Conservation (phyloP, 2,888 invertebrate species). For the Sminthurinus aureus region DNA sequence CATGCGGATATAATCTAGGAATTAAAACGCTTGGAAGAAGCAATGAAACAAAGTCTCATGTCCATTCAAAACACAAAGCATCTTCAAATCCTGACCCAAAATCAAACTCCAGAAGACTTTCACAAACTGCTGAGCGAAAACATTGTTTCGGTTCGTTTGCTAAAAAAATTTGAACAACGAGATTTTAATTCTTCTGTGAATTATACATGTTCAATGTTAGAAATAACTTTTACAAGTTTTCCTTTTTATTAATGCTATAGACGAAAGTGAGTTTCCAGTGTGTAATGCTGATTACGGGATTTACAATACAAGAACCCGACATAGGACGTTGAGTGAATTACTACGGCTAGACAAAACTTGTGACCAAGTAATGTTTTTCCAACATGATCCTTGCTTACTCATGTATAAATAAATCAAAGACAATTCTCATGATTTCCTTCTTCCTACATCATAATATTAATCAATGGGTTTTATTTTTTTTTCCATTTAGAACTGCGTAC, state of each 20-base stretch:
- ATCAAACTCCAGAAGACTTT: neutral
- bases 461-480: neutral
- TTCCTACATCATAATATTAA: neutral
- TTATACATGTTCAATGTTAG: too few species aligned
- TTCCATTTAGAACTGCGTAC: too few species aligned
- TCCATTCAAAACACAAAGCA: neutral
- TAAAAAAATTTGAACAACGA: neutral
- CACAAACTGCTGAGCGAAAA: neutral
- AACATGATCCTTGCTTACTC: neutral
- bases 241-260: neutral
- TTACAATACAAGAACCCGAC: neutral
- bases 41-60: neutral
- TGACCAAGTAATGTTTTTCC: neutral
- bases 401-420: neutral
- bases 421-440: neutral
- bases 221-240: neutral
- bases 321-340: slow-evolving; percentile 19
- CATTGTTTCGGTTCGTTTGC: neutral
- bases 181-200: neutral
- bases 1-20: slow-evolving; percentile 12
- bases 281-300: slow-evolving; percentile 1
- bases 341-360: neutral
- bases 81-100: neutral
- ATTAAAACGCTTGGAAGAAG: neutral
- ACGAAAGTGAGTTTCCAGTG: neutral